phyloP scores from a whole-genome alignment of 2,113 vertebrate species.

The Poecile atricapillus region DNA sequence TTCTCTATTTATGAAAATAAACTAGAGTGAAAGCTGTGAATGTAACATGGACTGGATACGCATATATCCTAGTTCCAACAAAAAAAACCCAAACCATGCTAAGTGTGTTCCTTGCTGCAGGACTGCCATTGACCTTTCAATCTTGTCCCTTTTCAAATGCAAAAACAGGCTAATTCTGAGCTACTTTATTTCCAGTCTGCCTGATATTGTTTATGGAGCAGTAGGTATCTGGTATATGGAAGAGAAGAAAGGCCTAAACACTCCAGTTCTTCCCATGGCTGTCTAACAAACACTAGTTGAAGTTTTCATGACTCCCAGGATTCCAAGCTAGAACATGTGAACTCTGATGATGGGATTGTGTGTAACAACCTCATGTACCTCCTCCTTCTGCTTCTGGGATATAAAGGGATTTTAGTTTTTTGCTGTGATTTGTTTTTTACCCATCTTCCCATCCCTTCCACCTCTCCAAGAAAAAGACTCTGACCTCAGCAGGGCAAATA shows the following conservation, averaged over 20 bases:
- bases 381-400: background rate
- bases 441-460: background rate
- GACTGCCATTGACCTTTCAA: background rate
- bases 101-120: background rate
- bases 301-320: background rate
- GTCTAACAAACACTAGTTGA: background rate
- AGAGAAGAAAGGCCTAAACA: background rate
- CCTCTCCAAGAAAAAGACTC: background rate
- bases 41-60: background rate
- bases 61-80: background rate
- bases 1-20: background rate
- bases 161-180: background rate
- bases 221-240: background rate
- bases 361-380: accelerated
- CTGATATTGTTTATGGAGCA: background rate
- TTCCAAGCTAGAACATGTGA: background rate
- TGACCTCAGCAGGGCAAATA: background rate
- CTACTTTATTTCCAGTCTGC: background rate
- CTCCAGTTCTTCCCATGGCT: background rate
- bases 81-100: accelerated
- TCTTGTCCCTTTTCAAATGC: background rate
- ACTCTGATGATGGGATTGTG: background rate
- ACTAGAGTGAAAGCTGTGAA: background rate
- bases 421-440: background rate
- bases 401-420: background rate